Conservation (phyloP, 2,888 invertebrate species). For the Lamproptera curius region DNA sequence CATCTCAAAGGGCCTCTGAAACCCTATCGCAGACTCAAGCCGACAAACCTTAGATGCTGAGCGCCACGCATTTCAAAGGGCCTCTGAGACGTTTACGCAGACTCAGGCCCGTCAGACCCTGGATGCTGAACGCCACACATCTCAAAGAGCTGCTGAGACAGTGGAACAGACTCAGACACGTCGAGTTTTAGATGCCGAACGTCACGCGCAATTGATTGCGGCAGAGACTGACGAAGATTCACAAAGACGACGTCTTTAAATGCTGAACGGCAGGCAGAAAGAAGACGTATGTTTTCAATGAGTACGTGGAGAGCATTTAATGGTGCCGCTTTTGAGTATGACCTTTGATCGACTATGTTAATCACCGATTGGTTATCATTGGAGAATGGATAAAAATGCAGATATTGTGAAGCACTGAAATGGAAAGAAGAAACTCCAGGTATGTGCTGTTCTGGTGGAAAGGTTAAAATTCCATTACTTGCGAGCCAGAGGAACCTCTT, state of each 20-base stretch:
- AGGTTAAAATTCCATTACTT: no score
- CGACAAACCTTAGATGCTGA: background rate
- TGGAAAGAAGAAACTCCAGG: no score
- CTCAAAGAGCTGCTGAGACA: no score
- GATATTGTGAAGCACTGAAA: background rate
- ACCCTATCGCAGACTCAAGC: background rate
- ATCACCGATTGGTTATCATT: no score
- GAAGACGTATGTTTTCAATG: background rate
- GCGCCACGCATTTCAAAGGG: no score
- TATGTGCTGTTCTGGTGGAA: conserved; percentile 31
- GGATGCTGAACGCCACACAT: no score
- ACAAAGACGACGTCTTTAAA: background rate
- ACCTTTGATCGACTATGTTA: conserved; percentile 23
- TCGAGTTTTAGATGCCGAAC: no score
- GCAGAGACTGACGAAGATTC: background rate
- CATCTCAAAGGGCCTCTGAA: background rate
- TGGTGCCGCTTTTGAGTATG: background rate
- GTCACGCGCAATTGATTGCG: background rate
- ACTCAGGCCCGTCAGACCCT: no score
- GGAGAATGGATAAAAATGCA: conserved; percentile 8
- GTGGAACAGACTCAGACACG: no score
- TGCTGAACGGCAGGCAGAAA: background rate
- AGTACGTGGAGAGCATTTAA: background rate
- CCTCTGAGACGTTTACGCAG: no score
- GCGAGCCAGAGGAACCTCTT: no score